Conservation (phyloP, 2,888 invertebrate species). For the Callosobruchus maculatus region DNA sequence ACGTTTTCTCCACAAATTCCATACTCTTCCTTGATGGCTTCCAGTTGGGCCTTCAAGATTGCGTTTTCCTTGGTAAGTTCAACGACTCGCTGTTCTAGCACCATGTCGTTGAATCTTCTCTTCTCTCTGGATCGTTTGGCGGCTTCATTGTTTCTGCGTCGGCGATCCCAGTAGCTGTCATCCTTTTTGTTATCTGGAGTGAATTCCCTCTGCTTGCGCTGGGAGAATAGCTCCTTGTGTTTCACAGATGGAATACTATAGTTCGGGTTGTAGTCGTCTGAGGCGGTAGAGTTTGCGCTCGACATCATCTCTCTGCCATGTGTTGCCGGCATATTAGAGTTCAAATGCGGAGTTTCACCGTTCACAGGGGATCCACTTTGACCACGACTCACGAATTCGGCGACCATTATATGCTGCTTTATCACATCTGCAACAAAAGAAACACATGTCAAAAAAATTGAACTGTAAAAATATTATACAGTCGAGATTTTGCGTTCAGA, state of each 20-base stretch:
- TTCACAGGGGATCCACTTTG: constrained; percentile 66
- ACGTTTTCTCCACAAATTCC: constrained; percentile 84
- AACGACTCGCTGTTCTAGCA: constrained; percentile 88
- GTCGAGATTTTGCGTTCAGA: too few relatives aligned
- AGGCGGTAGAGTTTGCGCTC: constrained; percentile 44
- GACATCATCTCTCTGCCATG: constrained; percentile 47
- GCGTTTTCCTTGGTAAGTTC: constrained; percentile 95
- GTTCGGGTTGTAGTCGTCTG: constrained; percentile 51
- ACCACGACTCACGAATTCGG: constrained; percentile 78
- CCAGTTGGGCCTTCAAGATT: constrained; percentile 86
- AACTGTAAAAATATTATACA: too few relatives aligned
- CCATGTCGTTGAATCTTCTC: constrained; percentile 93
- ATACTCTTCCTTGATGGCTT: constrained; percentile 89
- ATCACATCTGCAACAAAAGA: constrained; percentile 45
- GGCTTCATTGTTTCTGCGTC: constrained; percentile 94
- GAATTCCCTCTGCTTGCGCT: constrained; percentile 92
- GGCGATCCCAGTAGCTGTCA: constrained; percentile 95
- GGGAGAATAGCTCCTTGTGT: constrained; percentile 81
- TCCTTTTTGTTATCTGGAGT: constrained; percentile 96
- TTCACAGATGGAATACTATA: constrained; percentile 45
- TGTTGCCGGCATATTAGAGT: constrained; percentile 54
- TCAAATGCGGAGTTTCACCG: constrained; percentile 63
- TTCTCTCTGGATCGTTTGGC: constrained; percentile 96
- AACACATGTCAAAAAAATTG: constrained; percentile 3
- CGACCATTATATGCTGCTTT: constrained; percentile 77